These are phyloP conservation scores for Paraescarpia echinospica DNA, from an alignment of 1,140 invertebrate species.

Conservation along the genomic window DNA sequence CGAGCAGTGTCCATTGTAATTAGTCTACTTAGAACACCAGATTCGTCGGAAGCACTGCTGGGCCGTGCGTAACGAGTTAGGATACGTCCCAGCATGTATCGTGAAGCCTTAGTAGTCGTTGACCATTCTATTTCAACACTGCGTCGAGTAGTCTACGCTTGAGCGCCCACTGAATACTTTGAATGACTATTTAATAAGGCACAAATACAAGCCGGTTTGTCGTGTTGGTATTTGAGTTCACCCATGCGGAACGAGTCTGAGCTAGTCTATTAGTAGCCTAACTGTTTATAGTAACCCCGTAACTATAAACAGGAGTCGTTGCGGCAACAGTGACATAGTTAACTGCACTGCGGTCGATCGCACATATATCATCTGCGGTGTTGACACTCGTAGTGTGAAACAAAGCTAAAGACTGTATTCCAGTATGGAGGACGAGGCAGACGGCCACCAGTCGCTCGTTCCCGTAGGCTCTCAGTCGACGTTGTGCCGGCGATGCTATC, in stretches of 20 bases:
- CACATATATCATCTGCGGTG: background rate
- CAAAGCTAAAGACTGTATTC: background rate
- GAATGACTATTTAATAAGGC: background rate
- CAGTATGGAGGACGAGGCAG: background rate
- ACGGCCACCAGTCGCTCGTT: background rate
- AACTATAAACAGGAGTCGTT: background rate
- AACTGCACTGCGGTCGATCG: background rate
- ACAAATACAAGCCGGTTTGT: background rate
- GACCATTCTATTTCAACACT: background rate
- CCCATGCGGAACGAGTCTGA: background rate
- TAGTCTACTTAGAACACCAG: background rate
- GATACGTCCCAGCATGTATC: background rate
- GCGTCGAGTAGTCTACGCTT: background rate
- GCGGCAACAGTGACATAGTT: background rate
- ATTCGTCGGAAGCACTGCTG: background rate
- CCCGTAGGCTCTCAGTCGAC: background rate
- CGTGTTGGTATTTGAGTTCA: background rate
- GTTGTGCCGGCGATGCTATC: background rate
- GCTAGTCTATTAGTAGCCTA: background rate
- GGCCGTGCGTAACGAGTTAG: background rate
- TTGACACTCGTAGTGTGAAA: background rate
- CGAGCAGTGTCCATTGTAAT: no score
- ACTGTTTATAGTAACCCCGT: background rate
- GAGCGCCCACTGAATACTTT: background rate
- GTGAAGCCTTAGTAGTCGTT: background rate